Evolutionary conservation across 2,888 invertebrate genomes (phyloP), one percentile per base, ranked within the genome.

Genomic region (Hedya salicella): DNA sequence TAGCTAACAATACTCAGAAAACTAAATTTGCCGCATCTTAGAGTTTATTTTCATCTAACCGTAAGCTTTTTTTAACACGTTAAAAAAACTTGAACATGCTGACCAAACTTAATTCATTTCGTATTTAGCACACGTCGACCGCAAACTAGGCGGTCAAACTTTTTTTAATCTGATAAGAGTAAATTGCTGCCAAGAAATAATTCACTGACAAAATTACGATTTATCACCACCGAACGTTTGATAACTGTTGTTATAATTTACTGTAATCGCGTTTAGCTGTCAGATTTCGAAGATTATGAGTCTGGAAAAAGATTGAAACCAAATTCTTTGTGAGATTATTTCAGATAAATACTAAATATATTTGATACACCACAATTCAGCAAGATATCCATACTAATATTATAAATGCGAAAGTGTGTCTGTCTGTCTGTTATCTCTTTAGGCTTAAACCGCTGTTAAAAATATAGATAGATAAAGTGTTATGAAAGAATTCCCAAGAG

Each of bases 111-210:
- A 67, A 72, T 67, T 52, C 30, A 69, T 69, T 69, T 65, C 54
- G 73, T 74, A 78, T 80, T 79, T 76, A 75, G 76, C 73, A 70
- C 76, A 78, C 78, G 78, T 72, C 64, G 53, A 16, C 71, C 71
- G 69, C 74, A 64, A 73, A 66, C 66, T 66, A 61, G 53, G 30
- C n/a, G 32, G 44, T 44, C 36, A n/a, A 49, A 56, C 48, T 49
- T 64, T 64, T 63, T 59, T 25, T 25, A 36, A 64, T 64, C 64
- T 39, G 64, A 64, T 64, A 64, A 50, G 39, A 30, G 30, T 14
- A 60, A 60, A 42, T 54, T 62, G 75, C 71, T 81, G 81, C 81
- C 80, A 81, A 77, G 75, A 76, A 72, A 77, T 77, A 75, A 78
- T 79, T 77, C 70, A 73, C 72, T 69, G 70, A 72, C 75, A 62